A percentile compares a stretch with the other conserved stretches of the same genome.
Conservation (phyloP, 2,797 vertebrate species). For the Eulemur coronatus region DNA sequence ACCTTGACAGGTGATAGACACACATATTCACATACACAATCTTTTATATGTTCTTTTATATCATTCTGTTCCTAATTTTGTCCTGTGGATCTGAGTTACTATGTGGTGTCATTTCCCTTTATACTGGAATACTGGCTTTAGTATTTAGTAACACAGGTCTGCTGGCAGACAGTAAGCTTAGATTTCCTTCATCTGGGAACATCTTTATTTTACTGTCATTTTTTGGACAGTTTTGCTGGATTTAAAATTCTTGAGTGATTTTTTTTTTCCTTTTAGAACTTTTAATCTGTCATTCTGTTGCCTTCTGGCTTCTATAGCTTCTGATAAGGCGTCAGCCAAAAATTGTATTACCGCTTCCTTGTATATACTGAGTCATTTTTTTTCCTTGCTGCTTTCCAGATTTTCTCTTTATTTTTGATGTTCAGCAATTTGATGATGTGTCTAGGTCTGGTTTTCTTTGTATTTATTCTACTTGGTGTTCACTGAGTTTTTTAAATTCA, state of each 20-base stretch:
- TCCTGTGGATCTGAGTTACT: not conserved
- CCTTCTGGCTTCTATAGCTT: not conserved
- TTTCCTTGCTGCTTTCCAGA: not conserved
- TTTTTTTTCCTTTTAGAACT: not conserved
- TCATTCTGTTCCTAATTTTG: not conserved
- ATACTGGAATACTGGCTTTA: not conserved
- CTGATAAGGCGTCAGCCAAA: too few relatives aligned
- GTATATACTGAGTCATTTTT: not conserved
- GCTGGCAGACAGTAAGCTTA: not conserved
- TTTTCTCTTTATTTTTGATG: not conserved
- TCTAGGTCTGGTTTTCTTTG: not conserved
- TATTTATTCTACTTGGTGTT: not conserved
- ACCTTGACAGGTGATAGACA: not conserved
- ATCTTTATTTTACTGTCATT: not conserved
- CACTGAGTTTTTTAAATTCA: not conserved
- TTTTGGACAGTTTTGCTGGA: not conserved
- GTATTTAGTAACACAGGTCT: not conserved
- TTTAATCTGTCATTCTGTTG: not conserved
- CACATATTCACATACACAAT: not conserved
- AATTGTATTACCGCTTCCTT: not conserved
- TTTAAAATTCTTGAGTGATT: not conserved
- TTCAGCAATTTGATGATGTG: not conserved
- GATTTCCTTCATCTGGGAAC: not conserved
- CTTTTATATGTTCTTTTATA: not conserved
- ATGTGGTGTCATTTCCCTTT: not conserved